Evolutionary conservation across 2,797 vertebrate genomes (phyloP), one percentile per base, ranked within the genome.

Genomic region (Macroramphosus scolopax): DNA sequence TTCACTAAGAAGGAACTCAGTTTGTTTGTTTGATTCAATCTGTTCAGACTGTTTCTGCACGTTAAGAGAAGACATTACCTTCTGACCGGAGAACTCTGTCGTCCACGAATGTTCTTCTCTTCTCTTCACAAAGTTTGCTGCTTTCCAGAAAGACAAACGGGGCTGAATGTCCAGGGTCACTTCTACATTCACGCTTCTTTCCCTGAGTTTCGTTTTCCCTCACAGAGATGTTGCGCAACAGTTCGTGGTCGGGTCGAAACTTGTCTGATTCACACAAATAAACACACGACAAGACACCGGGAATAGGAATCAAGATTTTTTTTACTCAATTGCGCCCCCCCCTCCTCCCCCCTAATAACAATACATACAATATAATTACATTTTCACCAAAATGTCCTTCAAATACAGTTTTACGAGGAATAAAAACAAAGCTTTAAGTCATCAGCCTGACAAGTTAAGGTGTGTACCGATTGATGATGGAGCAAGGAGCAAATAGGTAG

Each of bases 291-390:
- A 64, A 41, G 36, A 55, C 11, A 25, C 54, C 12, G 5, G 17
- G 34, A 38, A 32, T 16, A 56, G 8, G 36, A 63, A 74, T 63
- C 51, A 60, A 67, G 3, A 8, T 49, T 76, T 86, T 86, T n/a
- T n/a, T n/a, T n/a, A 83, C 57, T 83, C 22, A 46, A 35, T 53
- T n/a, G n/a, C n/a, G n/a, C n/a, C n/a, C n/a, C n/a, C n/a, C n/a
- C n/a, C n/a, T n/a, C n/a, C 33, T 66, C 28, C 24, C 18, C 44
- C 5, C 0, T 12, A 52, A 33, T 55, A 17, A 54, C 17, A 57
- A 50, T 17, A 41, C 63, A 80, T 14, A 66, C 10, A 57, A 10
- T 18, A 29, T 17, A 25, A 72, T 30, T 41, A 1, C 38, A 13
- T 20, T 51, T 35, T 37, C 48, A 48, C 15, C 14, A 40, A 60